Evolutionary conservation across 2,797 vertebrate genomes (phyloP).

Genomic region (Platyrinchus mystaceus): DNA sequence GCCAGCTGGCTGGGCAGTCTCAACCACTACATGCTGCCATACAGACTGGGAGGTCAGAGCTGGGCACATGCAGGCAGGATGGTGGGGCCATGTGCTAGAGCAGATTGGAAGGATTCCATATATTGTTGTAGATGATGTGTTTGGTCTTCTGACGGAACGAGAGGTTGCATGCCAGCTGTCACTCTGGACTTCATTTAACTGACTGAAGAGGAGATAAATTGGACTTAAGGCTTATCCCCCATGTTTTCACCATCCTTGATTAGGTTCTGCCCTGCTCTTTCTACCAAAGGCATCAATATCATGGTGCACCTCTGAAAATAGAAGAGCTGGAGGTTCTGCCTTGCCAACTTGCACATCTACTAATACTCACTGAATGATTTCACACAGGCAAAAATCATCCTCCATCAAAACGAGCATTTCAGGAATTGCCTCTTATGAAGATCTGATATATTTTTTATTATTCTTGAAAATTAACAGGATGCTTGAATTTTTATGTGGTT

Average conservation of each 20-base stretch:
- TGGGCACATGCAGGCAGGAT: neutral
- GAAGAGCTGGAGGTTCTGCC: neutral
- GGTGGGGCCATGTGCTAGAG: neutral
- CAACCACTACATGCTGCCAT: neutral
- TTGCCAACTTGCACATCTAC: neutral
- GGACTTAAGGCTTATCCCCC: neutral
- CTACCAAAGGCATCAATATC: neutral
- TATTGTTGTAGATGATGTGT: neutral
- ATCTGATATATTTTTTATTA: neutral
- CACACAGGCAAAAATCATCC: neutral
- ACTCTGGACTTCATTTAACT: neutral
- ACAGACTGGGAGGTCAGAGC: constrained; percentile 33
- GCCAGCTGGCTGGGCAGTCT: constrained; percentile 38
- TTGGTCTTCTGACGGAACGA: neutral
- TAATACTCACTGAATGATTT: neutral
- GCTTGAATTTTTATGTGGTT: neutral
- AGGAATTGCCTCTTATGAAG: neutral
- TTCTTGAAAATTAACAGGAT: neutral
- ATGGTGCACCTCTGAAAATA: fast-evolving
- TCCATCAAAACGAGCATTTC: neutral
- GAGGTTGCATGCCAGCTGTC: neutral
- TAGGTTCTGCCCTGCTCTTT: neutral
- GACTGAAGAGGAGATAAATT: neutral
- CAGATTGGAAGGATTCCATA: neutral
- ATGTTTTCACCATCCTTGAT: neutral